Evolutionary conservation across 1,140 invertebrate genomes (phyloP).

Genomic region (Panagrolaimus sp.): DNA sequence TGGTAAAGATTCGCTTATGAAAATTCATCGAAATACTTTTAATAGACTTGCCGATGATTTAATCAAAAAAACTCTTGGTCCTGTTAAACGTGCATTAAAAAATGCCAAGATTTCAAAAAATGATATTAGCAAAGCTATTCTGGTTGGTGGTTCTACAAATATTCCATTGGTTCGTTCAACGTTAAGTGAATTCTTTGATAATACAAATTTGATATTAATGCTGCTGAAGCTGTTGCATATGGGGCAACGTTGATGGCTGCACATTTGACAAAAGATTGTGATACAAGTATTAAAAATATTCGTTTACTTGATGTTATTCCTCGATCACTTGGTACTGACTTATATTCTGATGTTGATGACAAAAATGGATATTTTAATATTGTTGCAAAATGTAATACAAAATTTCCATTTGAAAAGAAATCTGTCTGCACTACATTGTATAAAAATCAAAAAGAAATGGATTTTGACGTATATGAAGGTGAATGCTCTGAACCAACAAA

Average conservation of each 20-base stretch:
- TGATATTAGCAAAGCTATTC: constrained; percentile 84
- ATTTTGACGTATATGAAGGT: background rate
- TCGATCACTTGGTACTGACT: background rate
- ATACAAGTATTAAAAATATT: constrained; percentile 59
- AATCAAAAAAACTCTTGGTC: constrained; percentile 77
- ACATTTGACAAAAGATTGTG: constrained; percentile 84
- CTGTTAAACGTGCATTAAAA: constrained; percentile 79
- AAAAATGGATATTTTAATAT: background rate
- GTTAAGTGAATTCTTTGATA: constrained; percentile 70
- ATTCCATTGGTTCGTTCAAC: constrained; percentile 77
- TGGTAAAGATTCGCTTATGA: constrained; percentile 91
- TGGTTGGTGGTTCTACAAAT: constrained; percentile 94
- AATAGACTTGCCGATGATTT: constrained; percentile 86
- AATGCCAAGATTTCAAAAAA: constrained; percentile 85
- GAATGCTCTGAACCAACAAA: background rate
- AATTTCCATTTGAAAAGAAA: background rate
- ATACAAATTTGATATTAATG: constrained; percentile 72
- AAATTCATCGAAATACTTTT: constrained; percentile 82
- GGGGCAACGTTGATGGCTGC: constrained; percentile 65
- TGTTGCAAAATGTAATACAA: constrained; percentile 53
- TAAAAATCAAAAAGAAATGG: background rate
- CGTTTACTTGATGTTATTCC: background rate
- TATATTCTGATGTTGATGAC: background rate
- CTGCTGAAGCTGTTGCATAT: constrained; percentile 58
- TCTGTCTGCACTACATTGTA: background rate